phyloP scores from a whole-genome alignment of 2,888 invertebrate species.

The Ophioninae sp. region DNA sequence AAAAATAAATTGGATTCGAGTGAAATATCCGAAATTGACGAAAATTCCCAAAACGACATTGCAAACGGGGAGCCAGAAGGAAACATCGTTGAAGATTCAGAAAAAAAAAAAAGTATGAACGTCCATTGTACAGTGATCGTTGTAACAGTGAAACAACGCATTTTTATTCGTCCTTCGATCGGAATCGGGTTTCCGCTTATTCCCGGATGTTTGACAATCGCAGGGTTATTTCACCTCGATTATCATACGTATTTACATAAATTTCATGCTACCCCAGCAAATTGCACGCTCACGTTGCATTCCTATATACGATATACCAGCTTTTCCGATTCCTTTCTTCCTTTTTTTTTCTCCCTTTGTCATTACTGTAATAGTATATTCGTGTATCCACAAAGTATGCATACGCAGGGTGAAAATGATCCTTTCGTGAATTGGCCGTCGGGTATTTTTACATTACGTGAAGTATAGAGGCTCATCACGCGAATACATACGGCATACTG shows the following conservation, averaged over 20 bases:
- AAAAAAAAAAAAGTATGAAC: not conserved
- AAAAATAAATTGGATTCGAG: not conserved
- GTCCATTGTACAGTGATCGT: not conserved
- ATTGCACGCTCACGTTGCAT: constrained; percentile 40
- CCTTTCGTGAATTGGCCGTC: constrained; percentile 53
- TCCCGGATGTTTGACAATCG: not conserved
- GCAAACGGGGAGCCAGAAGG: not conserved
- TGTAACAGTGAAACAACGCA: not conserved
- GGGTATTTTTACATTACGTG: constrained; percentile 46
- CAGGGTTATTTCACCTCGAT: not conserved
- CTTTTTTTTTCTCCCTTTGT: constrained; percentile 24
- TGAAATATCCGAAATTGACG: not conserved
- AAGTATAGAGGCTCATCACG: constrained; percentile 23
- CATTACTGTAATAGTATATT: constrained; percentile 34
- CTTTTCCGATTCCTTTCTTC: constrained; percentile 1
- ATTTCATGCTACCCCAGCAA: constrained; percentile 23
- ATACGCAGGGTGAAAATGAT: constrained; percentile 47
- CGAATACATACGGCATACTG: constrained; percentile 30
- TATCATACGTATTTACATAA: constrained; percentile 29
- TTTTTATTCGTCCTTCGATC: not conserved
- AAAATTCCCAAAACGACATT: not conserved
- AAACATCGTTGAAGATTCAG: not conserved
- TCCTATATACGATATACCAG: not conserved
- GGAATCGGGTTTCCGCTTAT: not conserved
- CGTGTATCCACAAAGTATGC: constrained; percentile 42